These are phyloP conservation scores for Buathra laborator DNA, from an alignment of 2,888 invertebrate genomes.

Conservation along the genomic window DNA sequence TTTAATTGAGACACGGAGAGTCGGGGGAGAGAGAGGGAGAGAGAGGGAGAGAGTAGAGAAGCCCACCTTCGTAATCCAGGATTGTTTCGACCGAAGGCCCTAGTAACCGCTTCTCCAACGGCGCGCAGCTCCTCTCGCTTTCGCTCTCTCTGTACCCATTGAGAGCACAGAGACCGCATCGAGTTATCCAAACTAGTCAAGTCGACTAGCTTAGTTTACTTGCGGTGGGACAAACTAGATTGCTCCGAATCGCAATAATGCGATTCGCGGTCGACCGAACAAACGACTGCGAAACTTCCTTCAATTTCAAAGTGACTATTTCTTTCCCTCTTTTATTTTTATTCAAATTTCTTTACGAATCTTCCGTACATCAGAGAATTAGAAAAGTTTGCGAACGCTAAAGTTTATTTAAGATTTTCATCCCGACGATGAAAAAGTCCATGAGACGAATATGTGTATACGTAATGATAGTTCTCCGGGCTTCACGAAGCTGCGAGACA, in stretches of 20 bases:
- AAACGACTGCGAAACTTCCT: background rate
- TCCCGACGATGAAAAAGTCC: slow-evolving; percentile 15
- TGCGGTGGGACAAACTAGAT: slow-evolving; percentile 44
- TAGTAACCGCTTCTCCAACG: slow-evolving; percentile 34
- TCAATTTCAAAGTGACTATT: slow-evolving; percentile 27
- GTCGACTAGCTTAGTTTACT: slow-evolving; percentile 73
- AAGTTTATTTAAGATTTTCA: slow-evolving; percentile 37
- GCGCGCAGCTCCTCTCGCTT: slow-evolving; percentile 2
- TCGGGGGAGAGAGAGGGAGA: slow-evolving; percentile 71
- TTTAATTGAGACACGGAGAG: slow-evolving; percentile 75
- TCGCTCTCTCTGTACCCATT: slow-evolving; percentile 3
- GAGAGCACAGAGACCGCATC: slow-evolving; percentile 12
- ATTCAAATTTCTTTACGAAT: too few species aligned
- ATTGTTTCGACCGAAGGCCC: slow-evolving; percentile 73
- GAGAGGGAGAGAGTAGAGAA: slow-evolving; percentile 60
- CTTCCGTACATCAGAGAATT: too few species aligned
- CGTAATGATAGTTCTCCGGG: slow-evolving; percentile 61
- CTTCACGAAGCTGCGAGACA: slow-evolving; percentile 40
- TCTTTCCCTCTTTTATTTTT: background rate
- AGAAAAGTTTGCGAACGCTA: background rate
- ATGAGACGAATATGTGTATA: slow-evolving; percentile 25
- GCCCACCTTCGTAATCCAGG: slow-evolving; percentile 74
- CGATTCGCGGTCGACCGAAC: slow-evolving; percentile 39
- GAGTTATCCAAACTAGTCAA: slow-evolving; percentile 76
- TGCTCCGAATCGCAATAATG: slow-evolving; percentile 64